Evolutionary conservation across 1,140 invertebrate genomes (phyloP).

Genomic region (Aphelenchoides fujianensis): DNA sequence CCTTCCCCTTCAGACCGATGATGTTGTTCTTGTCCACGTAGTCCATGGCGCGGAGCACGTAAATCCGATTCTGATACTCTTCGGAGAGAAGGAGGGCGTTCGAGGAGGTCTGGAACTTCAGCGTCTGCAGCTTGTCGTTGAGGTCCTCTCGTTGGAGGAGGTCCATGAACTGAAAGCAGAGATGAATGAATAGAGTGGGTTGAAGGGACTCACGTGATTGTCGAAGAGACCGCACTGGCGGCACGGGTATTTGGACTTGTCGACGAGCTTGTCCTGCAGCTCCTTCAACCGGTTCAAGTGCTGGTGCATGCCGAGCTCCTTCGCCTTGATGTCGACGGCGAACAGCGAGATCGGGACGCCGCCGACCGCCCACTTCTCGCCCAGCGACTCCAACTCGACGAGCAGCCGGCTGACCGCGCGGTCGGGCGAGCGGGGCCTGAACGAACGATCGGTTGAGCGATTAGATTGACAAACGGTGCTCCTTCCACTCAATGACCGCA

Average conservation of each 20-base stretch:
- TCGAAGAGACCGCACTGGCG: conserved; percentile 31
- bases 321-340: conserved; percentile 67
- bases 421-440: conserved; percentile 64
- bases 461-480: neutral
- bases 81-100: conserved; percentile 80
- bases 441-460: conserved; percentile 18
- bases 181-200: neutral
- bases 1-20: conserved; percentile 78
- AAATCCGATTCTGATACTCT: conserved; percentile 79
- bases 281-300: conserved; percentile 72
- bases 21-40: conserved; percentile 73
- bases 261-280: conserved; percentile 70
- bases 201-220: conserved; percentile 39
- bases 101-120: conserved; percentile 68
- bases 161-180: conserved; percentile 25
- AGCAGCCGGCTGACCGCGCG: conserved; percentile 69
- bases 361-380: conserved; percentile 24
- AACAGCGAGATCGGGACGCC: conserved; percentile 63
- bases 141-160: conserved; percentile 13
- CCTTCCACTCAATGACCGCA: neutral
- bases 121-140: conserved; percentile 18
- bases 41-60: conserved; percentile 75
- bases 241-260: conserved; percentile 31
- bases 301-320: conserved; percentile 66
- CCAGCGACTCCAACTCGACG: conserved; percentile 64